Base-by-base conservation (phyloP, 2,888 invertebrate species). In the Cerastis rubricosa region DNA sequence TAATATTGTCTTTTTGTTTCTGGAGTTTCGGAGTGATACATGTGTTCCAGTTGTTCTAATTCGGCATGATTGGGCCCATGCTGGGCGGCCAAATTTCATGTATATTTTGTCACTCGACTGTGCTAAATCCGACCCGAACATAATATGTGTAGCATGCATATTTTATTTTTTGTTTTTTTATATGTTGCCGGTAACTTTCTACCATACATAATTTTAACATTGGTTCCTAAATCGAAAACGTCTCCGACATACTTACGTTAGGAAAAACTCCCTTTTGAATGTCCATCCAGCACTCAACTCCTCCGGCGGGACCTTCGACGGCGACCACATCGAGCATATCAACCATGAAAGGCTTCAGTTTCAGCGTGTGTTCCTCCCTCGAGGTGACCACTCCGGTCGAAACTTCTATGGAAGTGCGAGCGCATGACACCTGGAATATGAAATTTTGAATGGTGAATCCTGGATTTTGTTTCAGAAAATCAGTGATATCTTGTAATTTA, bases 261-360 rank as follows among this genome's bases (percentile, higher is more conserved):
- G 98, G 98, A 92, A 97, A 98, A 84, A 97, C 95, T 89, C 98
- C 98, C 85, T 97, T 97, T 88, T 98, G 98, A 79, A 98, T 98
- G 85, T 98, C 98, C 98, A 98, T 98, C 98, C 98, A 98, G 93
- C 98, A 98, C 87, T 98, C 97, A 0, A 98, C 97, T 0, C 97
- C 97, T 7, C 98, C 97, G 22, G 97, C 97, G 0, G 97, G 96
- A 0, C 97, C 97, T 40, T 97, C 97, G 0, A 98, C 97, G 0
- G 97, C 97, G 4, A 98, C 97, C 0, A 98, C 97, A 87, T 98
- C 98, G 43, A 98, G 92, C 97, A 98, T 98, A 84, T 98, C 98
- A 0, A 97, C 98, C 91, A 97, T 97, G 88, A 98, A 97, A 0
- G 98, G 98, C 87, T 97, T 97, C 86, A 97, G 95, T 81, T 95